These are phyloP conservation scores for Sebastes baramenuke DNA, from an alignment of 2,797 vertebrate genomes.

Conservation along the genomic window DNA sequence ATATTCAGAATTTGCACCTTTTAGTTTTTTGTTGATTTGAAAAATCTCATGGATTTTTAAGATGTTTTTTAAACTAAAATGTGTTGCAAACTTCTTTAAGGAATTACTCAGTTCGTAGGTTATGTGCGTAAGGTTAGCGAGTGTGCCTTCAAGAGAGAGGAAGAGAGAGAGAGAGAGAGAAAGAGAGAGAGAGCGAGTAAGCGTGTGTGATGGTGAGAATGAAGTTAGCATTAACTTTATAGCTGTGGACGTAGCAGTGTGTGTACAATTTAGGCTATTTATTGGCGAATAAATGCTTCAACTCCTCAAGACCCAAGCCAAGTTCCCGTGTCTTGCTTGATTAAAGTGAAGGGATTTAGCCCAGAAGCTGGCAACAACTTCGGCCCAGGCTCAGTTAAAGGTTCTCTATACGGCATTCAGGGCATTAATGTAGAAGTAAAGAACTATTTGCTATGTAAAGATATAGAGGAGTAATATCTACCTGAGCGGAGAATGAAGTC, in stretches of 20 bases:
- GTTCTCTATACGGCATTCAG: too few species aligned
- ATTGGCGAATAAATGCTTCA: not conserved
- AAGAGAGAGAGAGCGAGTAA: too few species aligned
- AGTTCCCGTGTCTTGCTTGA: not conserved
- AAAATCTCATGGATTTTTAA: too few species aligned
- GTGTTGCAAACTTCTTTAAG: not conserved
- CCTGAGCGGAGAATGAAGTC: too few species aligned
- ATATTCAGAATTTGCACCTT: not conserved
- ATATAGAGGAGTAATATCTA: too few species aligned
- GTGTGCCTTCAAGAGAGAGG: too few species aligned
- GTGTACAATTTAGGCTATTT: not conserved
- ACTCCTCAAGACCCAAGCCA: not conserved
- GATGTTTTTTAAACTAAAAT: not conserved
- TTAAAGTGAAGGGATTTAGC: not conserved
- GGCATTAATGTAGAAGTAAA: too few species aligned
- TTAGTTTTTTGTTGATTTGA: not conserved
- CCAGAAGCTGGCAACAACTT: not conserved
- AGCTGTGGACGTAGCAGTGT: not conserved
- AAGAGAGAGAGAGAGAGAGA: rapidly evolving
- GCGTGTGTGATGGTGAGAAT: not conserved
- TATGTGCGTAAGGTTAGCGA: too few species aligned
- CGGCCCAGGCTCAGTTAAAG: not conserved
- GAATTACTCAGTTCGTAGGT: too few species aligned
- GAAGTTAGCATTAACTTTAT: not conserved
- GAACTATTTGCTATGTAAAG: too few species aligned